Evolutionary conservation across 2,113 vertebrate genomes (phyloP), one percentile per base, ranked within the genome.

Genomic region (Cyanoderma ruficeps): DNA sequence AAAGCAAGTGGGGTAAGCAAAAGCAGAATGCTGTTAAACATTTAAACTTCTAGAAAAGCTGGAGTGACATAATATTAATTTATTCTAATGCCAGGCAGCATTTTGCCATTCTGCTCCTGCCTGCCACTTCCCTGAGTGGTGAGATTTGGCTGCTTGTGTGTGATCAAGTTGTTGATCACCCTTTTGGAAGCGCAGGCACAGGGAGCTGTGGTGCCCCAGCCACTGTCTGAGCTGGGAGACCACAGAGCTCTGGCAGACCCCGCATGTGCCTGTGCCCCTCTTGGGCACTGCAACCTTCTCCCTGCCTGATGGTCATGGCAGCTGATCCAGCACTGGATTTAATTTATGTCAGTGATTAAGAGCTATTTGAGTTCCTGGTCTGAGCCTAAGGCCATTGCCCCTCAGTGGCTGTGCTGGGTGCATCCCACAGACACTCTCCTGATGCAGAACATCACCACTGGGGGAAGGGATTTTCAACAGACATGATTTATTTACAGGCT

Each of bases 181-280:
- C 13, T 53, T 86, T 33, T 6, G 59, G 68, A 46, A 83, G 75
- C 0, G 0, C 18, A 28, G 49, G 33, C 30, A 4, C 46, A 22
- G 84, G 46, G 47, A 47, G 39, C 3, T 0, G 7, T 42, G 23
- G 37, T 67, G 56, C 30, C 47, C 39, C 31, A 12, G 42, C 44
- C 83, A 18, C 60, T 23, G 35, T 13, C 31, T 15, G 78, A 56
- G 67, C 83, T 31, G 30, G 22, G 47, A 37, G 37, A 37, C 53
- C 72, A 15, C n/a, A 12, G 59, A 79, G 79, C 33, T 67, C n/a
- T 31, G 81, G 53, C 76, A n/a, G 13, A 15, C 20, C 37, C 60
- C 8, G 15, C 1, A 1, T 1, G 2, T 23, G 44, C n/a, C 49
- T 31, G 18, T 18, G 7, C 56, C 25, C 23, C 70, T 46, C 47